Evolutionary conservation across 2,888 invertebrate genomes (phyloP).

Genomic region (Choreutis nemorana): DNA sequence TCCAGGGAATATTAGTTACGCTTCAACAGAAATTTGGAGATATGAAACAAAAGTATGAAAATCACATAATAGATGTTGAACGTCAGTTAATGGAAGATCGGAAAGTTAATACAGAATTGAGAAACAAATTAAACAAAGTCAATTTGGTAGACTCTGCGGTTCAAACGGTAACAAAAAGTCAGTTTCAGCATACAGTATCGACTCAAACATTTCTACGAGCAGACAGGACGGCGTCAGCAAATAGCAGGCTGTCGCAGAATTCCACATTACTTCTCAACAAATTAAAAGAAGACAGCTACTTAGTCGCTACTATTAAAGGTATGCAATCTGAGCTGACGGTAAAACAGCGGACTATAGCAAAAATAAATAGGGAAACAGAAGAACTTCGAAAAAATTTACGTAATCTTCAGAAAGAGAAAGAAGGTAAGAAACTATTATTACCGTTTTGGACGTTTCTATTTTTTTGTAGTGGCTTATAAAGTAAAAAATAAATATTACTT

Average conservation of each 20-base stretch:
- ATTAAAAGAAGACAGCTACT: slow-evolving; percentile 76
- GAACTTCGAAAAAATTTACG: slow-evolving; percentile 79
- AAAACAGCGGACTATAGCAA: slow-evolving; percentile 76
- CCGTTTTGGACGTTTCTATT: too few relatives aligned
- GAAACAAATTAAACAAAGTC: slow-evolving; percentile 55
- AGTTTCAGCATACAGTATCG: slow-evolving; percentile 23
- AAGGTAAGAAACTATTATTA: too few relatives aligned
- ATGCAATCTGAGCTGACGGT: slow-evolving; percentile 76
- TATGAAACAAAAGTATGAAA: slow-evolving; percentile 79
- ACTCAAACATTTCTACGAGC: slow-evolving; percentile 44
- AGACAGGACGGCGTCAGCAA: slow-evolving; percentile 43
- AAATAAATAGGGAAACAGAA: slow-evolving; percentile 78
- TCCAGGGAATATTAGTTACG: slow-evolving; percentile 74
- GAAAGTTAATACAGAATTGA: slow-evolving; percentile 55
- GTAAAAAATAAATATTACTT: slow-evolving; percentile 3
- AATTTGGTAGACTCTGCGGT: slow-evolving; percentile 39
- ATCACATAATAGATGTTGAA: slow-evolving; percentile 78
- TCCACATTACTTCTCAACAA: slow-evolving; percentile 56
- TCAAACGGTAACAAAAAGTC: slow-evolving; percentile 49
- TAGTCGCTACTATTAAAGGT: slow-evolving; percentile 81
- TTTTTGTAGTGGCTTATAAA: neutral
- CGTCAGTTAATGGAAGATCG: slow-evolving; percentile 65
- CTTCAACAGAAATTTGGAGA: slow-evolving; percentile 80
- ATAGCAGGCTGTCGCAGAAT: slow-evolving; percentile 59
- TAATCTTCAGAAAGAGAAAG: slow-evolving; percentile 79